These are phyloP conservation scores for Rhyzopertha dominica DNA, from an alignment of 1,140 invertebrate species.

Conservation along the genomic window DNA sequence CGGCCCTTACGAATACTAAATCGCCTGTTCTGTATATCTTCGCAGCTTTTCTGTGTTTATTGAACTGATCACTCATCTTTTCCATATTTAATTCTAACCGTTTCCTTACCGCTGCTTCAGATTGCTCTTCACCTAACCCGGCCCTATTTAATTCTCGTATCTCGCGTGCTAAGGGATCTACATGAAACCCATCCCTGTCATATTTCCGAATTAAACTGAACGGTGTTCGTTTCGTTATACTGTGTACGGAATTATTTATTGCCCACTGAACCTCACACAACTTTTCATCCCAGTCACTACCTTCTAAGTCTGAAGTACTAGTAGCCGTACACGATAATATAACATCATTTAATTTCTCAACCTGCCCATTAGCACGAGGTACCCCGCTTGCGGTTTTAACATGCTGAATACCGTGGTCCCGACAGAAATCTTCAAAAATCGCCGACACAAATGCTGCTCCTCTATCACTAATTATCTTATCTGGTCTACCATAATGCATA, in stretches of 20 bases:
- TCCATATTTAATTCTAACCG: neutral
- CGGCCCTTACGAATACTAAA: too few species aligned
- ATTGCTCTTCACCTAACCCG: too few species aligned
- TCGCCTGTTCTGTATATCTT: too few species aligned
- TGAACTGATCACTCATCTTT: constrained; percentile 2
- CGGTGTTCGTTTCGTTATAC: constrained; percentile 14
- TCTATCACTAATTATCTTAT: constrained; percentile 20
- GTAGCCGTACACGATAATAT: constrained; percentile 12
- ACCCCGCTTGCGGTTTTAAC: constrained; percentile 24
- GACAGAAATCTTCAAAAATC: constrained; percentile 28
- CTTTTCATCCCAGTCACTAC: constrained; percentile 12
- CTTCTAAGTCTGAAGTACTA: neutral
- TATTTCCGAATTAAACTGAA: constrained; percentile 9
- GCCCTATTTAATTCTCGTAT: constrained; percentile 6
- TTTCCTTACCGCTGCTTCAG: neutral
- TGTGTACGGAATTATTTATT: constrained; percentile 17
- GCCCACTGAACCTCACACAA: constrained; percentile 19
- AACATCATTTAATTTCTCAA: constrained; percentile 24
- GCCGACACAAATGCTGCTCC: constrained; percentile 25
- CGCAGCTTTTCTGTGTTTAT: too few species aligned
- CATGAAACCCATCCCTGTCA: constrained; percentile 6
- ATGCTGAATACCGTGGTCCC: constrained; percentile 21
- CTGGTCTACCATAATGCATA: constrained; percentile 17
- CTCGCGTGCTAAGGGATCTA: constrained; percentile 2
- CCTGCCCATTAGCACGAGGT: constrained; percentile 30